Evolutionary conservation across 2,797 vertebrate species (phyloP), one percentile per base, ranked within the genome.

Genomic region (Takifugu ocellatus): DNA sequence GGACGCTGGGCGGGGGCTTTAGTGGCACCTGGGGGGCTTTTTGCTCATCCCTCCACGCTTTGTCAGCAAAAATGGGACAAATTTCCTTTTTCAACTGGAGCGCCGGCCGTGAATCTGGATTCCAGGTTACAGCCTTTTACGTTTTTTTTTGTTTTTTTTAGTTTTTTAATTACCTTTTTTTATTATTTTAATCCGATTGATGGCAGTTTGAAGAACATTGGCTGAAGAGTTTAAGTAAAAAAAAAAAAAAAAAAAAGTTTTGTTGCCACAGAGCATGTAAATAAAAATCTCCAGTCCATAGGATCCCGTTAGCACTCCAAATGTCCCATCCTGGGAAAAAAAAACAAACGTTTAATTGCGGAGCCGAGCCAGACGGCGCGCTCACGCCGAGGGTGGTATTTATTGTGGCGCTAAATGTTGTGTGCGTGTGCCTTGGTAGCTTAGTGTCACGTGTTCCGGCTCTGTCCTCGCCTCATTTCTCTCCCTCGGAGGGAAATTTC

Each of bases 391-490:
- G 57, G 61, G 61, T 43, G 56, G 70, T 91, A 90, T 91, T 90
- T 92, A 92, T 91, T 90, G 81, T 87, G 79, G 49, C 76, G 85
- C 82, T 87, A 64, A 84, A 64, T 86, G 81, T 88, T 70, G 82
- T 60, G 84, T 76, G 80, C 52, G 84, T 72, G 84, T 82, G 89
- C 81, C 72, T 81, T 84, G 75, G 84, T 89, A 86, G 86, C 70
- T 0, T 84, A 79, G 83, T 87, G 84, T 78, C 75, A 63, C 24
- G 80, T 86, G 70, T 86, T 78, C 49, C 50, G 63, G 78, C 85
- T 77, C 63, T 78, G 68, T 58, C 62, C 49, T 53, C 64, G 70
- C 60, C 65, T 63, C 21, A 42, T 52, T 68, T 33, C 60, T 63
- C 47, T 48, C 24, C 42, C 48, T 49, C 61, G 26, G n/a, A 5